Conservation (phyloP, 2,888 invertebrate species). For the Dione vanillae region DNA sequence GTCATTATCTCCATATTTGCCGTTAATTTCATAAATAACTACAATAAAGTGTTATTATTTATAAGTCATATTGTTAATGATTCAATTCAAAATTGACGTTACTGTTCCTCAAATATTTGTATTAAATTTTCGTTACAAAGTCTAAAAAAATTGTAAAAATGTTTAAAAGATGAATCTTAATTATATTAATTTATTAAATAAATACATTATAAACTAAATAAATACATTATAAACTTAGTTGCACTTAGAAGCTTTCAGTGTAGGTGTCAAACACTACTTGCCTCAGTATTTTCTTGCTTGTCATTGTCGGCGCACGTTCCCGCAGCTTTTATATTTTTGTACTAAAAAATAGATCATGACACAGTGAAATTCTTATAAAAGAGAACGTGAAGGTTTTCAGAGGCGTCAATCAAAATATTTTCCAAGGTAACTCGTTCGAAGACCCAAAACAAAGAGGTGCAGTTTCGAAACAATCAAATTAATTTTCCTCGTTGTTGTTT, state of each 20-base stretch:
- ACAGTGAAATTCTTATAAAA: slow-evolving; percentile 56
- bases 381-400: slow-evolving; percentile 52
- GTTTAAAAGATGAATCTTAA: not conserved
- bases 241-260: slow-evolving; percentile 72
- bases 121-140: not conserved
- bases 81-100: not conserved
- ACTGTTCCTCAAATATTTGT: not conserved
- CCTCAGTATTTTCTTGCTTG: slow-evolving; percentile 66
- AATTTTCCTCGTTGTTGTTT: slow-evolving; percentile 83
- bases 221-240: slow-evolving; percentile 60
- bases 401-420: slow-evolving; percentile 68
- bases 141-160: not conserved
- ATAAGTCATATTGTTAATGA: slow-evolving; percentile 27
- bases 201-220: too few species aligned
- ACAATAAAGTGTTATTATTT: slow-evolving; percentile 40
- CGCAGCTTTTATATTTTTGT: slow-evolving; percentile 52
- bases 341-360: slow-evolving; percentile 60
- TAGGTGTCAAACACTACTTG: slow-evolving; percentile 65
- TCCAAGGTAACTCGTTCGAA: slow-evolving; percentile 73
- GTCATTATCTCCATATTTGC: slow-evolving; percentile 55
- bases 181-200: too few species aligned
- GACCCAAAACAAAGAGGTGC: slow-evolving; percentile 75
- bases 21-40: slow-evolving; percentile 37
- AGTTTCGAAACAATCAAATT: slow-evolving; percentile 82
- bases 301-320: slow-evolving; percentile 62